Percentiles rank a stretch among this genome's conserved stretches.
These are phyloP conservation scores for Brevimyrus niger DNA, from an alignment of 2,113 vertebrate genomes.

Conservation along the genomic window DNA sequence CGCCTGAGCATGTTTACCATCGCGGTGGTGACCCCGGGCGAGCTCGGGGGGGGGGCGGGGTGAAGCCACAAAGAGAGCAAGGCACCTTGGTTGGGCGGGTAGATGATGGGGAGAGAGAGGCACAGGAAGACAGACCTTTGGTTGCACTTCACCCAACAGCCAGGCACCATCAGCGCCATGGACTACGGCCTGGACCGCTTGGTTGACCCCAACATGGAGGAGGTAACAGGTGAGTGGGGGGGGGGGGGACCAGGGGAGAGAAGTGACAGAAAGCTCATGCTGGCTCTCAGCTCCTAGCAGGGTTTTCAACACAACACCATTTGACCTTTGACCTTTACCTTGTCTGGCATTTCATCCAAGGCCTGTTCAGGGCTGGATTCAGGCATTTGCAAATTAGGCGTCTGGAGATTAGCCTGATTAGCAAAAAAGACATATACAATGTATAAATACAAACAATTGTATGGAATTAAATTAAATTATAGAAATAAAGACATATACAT, in stretches of 20 bases:
- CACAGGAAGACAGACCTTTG: neutral
- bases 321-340: neutral
- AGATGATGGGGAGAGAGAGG: neutral
- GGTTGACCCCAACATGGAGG: slow-evolving; percentile 66
- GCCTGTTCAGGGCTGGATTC: neutral
- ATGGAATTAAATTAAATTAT: neutral
- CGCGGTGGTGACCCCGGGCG: neutral
- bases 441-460: neutral
- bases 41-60: neutral
- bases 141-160: slow-evolving; percentile 50
- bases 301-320: neutral
- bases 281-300: neutral
- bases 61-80: neutral
- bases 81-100: neutral
- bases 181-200: slow-evolving; percentile 77
- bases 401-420: neutral
- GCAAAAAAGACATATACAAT: neutral
- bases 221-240: slow-evolving; percentile 73
- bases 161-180: slow-evolving; percentile 66
- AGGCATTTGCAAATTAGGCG: neutral
- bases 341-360: neutral
- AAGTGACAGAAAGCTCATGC: neutral
- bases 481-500: neutral
- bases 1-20: neutral
- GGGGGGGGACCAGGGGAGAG: neutral